Percentiles rank a stretch among this genome's conserved stretches.
phyloP scores from a whole-genome alignment of 2,888 invertebrate species.

The Drosophila fungiperda region DNA sequence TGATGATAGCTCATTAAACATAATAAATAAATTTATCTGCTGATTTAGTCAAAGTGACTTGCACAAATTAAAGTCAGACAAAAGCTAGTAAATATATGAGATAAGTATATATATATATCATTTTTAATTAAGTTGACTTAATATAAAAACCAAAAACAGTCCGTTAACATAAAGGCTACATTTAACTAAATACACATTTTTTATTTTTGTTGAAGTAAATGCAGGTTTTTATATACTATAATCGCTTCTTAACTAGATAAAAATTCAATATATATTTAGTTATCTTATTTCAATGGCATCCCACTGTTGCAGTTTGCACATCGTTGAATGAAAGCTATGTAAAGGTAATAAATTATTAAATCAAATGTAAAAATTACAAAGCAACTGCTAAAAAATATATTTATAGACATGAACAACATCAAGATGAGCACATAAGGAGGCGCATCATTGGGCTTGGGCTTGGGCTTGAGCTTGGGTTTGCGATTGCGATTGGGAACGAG shows the following conservation, averaged over 20 bases:
- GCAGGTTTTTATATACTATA: background rate
- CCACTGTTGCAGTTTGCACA: slow-evolving; percentile 29
- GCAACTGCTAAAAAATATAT: slow-evolving; percentile 45
- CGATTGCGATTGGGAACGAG: background rate
- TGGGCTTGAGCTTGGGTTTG: background rate
- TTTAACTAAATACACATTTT: too few species aligned
- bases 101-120: background rate
- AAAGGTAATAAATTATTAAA: slow-evolving; percentile 62
- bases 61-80: background rate
- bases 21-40: background rate
- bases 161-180: too few species aligned
- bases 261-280: background rate
- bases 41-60: background rate
- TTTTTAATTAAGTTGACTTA: background rate
- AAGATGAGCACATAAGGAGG: slow-evolving; percentile 59
- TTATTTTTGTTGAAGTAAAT: too few species aligned
- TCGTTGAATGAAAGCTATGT: slow-evolving; percentile 52
- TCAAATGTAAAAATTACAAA: slow-evolving; percentile 34
- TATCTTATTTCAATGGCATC: slow-evolving; percentile 5
- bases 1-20: background rate
- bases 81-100: background rate
- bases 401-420: slow-evolving; percentile 50
- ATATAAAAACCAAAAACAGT: background rate
- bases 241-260: background rate
- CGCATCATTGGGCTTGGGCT: slow-evolving; percentile 23